phyloP scores from a whole-genome alignment of 2,888 invertebrate species.

The Megalurothrips usitatus region DNA sequence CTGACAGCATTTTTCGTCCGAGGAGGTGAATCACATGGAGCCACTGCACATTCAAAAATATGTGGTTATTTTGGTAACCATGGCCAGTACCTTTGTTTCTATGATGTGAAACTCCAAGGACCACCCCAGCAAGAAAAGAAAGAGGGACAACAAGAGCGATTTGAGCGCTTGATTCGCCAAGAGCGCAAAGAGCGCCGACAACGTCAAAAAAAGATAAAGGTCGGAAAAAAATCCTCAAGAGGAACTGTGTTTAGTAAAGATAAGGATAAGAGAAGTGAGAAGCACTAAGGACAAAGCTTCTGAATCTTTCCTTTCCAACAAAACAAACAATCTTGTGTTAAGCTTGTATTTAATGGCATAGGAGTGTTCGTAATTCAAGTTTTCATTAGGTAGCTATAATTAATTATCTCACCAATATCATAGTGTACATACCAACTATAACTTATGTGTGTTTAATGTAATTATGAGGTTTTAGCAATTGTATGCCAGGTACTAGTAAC shows the following conservation, averaged over 20 bases:
- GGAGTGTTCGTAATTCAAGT: too few relatives aligned
- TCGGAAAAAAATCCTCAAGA: neutral
- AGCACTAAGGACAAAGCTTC: neutral
- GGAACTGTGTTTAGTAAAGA: neutral
- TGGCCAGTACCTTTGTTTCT: constrained; percentile 6
- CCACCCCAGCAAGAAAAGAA: neutral
- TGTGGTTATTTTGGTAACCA: neutral
- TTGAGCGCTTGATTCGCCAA: neutral
- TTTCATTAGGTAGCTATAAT: too few relatives aligned
- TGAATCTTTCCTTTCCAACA: neutral
- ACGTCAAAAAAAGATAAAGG: neutral
- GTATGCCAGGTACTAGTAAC: too few relatives aligned
- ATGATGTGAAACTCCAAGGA: neutral
- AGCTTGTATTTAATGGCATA: too few relatives aligned
- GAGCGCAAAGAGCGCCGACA: neutral
- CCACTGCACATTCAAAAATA: neutral
- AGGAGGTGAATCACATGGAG: constrained; percentile 6
- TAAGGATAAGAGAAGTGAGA: neutral
- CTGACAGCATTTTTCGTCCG: neutral
- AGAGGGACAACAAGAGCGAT: neutral
- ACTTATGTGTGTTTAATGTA: too few relatives aligned
- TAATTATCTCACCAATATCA: neutral
- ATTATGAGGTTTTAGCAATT: too few relatives aligned
- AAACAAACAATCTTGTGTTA: too few relatives aligned
- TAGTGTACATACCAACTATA: constrained; percentile 1